Base-by-base conservation (phyloP, 1,140 invertebrate genomes). In the Halyomorpha halys region DNA sequence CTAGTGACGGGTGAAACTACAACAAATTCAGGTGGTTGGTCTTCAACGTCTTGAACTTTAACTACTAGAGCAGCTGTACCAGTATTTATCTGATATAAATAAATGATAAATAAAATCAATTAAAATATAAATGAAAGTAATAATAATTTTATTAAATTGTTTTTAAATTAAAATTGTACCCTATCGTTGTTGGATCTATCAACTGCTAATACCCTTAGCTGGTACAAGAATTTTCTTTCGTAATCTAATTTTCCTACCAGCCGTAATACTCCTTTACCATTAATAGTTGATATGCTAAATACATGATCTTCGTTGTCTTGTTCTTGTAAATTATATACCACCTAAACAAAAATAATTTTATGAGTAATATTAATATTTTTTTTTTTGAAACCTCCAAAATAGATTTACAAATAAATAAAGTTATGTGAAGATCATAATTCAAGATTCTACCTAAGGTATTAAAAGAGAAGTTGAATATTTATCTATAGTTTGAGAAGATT, bases 1-100 rank as follows among this genome's bases (percentile, higher is more conserved):
- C 90, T 81, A 0, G 89, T 90, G 21, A 96, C 89, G 1, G 91
- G 86, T 59, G 86, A 87, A 13, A 90, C 89, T 53, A 86, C 81
- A 25, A 93, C 84, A 76, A 94, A 96, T 74, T 93, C 90, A 0
- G 91, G 91, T 3, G 89, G 88, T 72, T 91, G 88, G 73, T 96
- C 92, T 76, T 93, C 90, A 19, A 91, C 83, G 77, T 96, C 92
- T 71, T 86, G 79, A 3, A 94, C 85, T 76, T 93, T 90, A 0
- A 95, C 82, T 66, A 96, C 74, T 67, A 96, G 84, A 27, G 89
- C 89, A 0, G 90, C 90, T 1, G 90, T 92, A 21, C 89, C 91
- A 1, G 90, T 93, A 70, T 90, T 90, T 21, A 85, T 75, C 68
- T 82, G 69, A 14, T 71, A 71, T 45, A 54, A 59, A 62, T 59